Conservation (phyloP, 2,113 vertebrate species). For the Danionella cerebrum region DNA sequence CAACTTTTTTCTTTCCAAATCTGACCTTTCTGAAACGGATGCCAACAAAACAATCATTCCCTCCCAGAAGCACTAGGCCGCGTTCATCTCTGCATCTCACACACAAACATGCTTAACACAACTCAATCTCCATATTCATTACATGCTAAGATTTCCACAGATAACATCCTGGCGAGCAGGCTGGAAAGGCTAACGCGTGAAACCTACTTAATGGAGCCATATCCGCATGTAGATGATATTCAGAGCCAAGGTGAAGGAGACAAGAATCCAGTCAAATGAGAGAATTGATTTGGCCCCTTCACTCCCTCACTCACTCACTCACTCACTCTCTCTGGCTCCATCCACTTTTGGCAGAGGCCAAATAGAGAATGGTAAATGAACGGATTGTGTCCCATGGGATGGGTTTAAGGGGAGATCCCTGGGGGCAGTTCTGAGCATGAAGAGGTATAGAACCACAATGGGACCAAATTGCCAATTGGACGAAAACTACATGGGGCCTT, state of each 20-base stretch:
- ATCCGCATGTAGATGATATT: conserved; percentile 56
- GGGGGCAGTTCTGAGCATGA: conserved; percentile 55
- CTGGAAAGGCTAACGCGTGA: conserved; percentile 48
- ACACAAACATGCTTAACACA: conserved; percentile 1
- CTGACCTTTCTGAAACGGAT: not conserved
- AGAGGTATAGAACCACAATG: conserved; percentile 49
- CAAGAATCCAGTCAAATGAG: conserved; percentile 64
- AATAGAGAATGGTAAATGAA: conserved; percentile 74
- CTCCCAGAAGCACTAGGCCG: not conserved
- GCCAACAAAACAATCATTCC: not conserved
- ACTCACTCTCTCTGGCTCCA: conserved; percentile 60
- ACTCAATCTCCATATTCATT: conserved; percentile 56
- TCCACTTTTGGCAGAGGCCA: conserved; percentile 67
- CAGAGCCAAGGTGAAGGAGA: conserved; percentile 64
- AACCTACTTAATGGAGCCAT: conserved; percentile 66
- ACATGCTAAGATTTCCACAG: conserved; percentile 52
- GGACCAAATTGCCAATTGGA: conserved; percentile 2
- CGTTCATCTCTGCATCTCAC: not conserved
- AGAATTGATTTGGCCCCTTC: conserved; percentile 63
- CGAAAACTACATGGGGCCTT: conserved; percentile 10
- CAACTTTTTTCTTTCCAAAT: not conserved
- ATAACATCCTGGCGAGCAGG: conserved; percentile 10
- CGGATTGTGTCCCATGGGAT: conserved; percentile 68
- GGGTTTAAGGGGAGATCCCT: conserved; percentile 24
- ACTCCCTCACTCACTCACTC: no score